phyloP scores from a whole-genome alignment of 2,113 vertebrate genomes.

The Psittacara wagleri region DNA sequence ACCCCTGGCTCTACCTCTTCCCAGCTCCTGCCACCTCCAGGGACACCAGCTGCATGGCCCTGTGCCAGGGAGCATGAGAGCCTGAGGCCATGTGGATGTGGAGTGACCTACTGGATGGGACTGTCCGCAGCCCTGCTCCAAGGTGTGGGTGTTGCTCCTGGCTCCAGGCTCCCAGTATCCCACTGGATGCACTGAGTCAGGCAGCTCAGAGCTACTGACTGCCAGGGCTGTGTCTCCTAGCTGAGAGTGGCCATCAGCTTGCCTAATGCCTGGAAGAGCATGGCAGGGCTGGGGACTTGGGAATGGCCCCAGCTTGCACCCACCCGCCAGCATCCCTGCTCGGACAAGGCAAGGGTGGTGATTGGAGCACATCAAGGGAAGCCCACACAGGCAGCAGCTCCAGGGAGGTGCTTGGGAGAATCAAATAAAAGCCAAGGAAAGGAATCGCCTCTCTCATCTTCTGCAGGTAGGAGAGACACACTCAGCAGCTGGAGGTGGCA shows the following conservation, averaged over 20 bases:
- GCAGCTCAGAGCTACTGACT: neutral
- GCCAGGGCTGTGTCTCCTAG: neutral
- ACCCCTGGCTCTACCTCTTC: neutral
- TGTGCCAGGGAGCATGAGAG: neutral
- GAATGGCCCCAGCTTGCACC: neutral
- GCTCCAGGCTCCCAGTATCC: neutral
- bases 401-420: neutral
- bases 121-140: neutral
- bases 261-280: neutral
- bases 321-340: neutral
- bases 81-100: neutral
- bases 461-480: neutral
- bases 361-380: neutral
- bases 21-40: neutral
- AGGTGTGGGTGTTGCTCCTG: accelerated
- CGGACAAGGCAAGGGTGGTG: neutral
- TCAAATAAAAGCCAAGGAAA: neutral
- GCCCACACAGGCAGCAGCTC: neutral
- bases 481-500: conserved; percentile 31
- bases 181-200: accelerated
- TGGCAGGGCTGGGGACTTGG: accelerated
- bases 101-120: neutral
- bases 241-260: neutral
- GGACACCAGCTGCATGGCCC: neutral
- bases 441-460: neutral